These are phyloP conservation scores for Megalonaias nervosa DNA, from an alignment of 1,140 invertebrate species.

Conservation along the genomic window DNA sequence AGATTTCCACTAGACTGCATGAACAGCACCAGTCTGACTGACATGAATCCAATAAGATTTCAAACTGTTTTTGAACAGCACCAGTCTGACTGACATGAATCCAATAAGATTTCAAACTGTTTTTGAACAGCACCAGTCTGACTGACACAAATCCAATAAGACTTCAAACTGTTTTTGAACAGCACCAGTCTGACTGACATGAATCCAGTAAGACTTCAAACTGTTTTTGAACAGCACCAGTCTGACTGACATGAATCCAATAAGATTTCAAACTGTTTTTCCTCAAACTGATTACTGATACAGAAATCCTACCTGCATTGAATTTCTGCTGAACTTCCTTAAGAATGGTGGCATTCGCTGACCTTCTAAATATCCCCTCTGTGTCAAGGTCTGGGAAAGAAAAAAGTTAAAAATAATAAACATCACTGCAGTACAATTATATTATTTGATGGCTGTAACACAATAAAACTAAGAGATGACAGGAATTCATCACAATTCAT, in stretches of 20 bases:
- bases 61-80: too few relatives aligned
- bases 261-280: too few relatives aligned
- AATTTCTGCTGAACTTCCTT: slow-evolving; percentile 88
- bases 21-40: not conserved
- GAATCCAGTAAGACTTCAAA: too few relatives aligned
- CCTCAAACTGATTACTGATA: not conserved
- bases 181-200: too few relatives aligned
- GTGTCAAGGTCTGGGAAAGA: slow-evolving; percentile 86
- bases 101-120: too few relatives aligned
- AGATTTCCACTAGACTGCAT: not conserved
- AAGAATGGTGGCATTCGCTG: slow-evolving; percentile 86
- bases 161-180: too few relatives aligned
- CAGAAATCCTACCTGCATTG: slow-evolving; percentile 82
- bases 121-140: too few relatives aligned
- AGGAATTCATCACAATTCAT: not conserved
- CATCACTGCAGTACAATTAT: not conserved
- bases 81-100: too few relatives aligned
- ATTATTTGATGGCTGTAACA: not conserved
- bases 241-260: too few relatives aligned
- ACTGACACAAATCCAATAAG: too few relatives aligned
- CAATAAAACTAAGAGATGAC: too few relatives aligned
- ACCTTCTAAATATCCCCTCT: slow-evolving; percentile 95
- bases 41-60: too few relatives aligned
- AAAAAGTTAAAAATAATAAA: not conserved
- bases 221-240: not conserved